These are phyloP conservation scores for Aleadryas rufinucha DNA, from an alignment of 2,113 vertebrate species.

Conservation along the genomic window DNA sequence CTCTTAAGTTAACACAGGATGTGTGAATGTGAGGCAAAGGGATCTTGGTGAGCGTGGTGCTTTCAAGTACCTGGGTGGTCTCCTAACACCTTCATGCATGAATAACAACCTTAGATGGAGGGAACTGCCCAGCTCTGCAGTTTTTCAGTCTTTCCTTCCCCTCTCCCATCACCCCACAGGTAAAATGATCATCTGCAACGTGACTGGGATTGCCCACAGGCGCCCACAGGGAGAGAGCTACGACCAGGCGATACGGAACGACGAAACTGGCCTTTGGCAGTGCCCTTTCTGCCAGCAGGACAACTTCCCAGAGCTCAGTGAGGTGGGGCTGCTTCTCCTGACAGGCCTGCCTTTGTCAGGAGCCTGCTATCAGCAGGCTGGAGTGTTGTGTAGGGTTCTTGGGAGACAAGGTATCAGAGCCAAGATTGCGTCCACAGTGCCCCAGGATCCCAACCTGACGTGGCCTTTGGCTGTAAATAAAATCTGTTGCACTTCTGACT, in stretches of 20 bases:
- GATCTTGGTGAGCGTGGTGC: not conserved
- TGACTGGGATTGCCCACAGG: slow-evolving; percentile 95
- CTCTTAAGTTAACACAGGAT: not conserved
- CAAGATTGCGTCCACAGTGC: not conserved
- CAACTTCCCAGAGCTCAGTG: slow-evolving; percentile 97
- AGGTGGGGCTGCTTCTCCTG: slow-evolving; percentile 72
- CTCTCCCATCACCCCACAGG: slow-evolving; percentile 66
- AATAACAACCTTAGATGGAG: not conserved
- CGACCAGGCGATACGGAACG: slow-evolving; percentile 95
- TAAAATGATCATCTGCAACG: slow-evolving; percentile 94
- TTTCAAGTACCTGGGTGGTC: not conserved
- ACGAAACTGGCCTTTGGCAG: slow-evolving; percentile 94
- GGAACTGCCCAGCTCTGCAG: not conserved
- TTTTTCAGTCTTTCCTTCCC: not conserved
- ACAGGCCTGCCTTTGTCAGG: not conserved
- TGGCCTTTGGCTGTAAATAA: not conserved
- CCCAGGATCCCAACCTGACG: not conserved
- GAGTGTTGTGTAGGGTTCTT: not conserved
- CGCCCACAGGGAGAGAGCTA: slow-evolving; percentile 97
- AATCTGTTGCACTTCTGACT: not conserved
- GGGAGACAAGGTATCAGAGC: not conserved
- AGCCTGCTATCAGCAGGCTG: not conserved
- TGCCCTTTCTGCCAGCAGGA: slow-evolving; percentile 99
- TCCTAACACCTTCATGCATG: not conserved
- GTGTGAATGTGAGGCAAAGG: not conserved